phyloP scores from a whole-genome alignment of 2,888 invertebrate genomes.

The Tipula vernalis region DNA sequence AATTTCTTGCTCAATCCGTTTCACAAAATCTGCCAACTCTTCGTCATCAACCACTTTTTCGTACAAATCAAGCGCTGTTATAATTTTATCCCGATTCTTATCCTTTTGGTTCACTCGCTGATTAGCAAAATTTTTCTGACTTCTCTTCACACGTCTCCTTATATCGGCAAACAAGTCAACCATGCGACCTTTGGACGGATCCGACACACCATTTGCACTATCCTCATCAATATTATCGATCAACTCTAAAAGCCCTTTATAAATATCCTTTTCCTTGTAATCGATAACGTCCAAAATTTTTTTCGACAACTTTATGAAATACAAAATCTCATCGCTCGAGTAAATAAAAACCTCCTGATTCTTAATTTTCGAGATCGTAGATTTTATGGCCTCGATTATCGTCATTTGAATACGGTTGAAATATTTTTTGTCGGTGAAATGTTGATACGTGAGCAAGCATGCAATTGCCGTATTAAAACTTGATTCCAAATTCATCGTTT shows the following conservation, averaged over 20 bases:
- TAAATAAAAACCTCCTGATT: neutral
- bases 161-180: neutral
- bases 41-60: neutral
- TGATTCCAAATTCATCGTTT: neutral
- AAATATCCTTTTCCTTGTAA: neutral
- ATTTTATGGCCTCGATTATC: neutral
- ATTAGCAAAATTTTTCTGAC: neutral
- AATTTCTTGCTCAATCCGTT: neutral
- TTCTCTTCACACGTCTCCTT: neutral
- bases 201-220: too few relatives aligned
- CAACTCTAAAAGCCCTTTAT: neutral
- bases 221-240: neutral
- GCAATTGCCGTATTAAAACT: slow-evolving; percentile 1
- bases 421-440: neutral
- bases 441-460: neutral
- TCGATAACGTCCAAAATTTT: neutral
- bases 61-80: neutral
- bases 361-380: neutral
- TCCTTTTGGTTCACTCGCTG: neutral
- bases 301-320: slow-evolving; percentile 6
- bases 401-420: neutral
- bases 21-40: neutral
- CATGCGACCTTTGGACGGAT: neutral
- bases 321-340: neutral
- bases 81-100: neutral